Evolutionary conservation across 2,113 vertebrate genomes (phyloP).

Genomic region (Leuciscus idus): DNA sequence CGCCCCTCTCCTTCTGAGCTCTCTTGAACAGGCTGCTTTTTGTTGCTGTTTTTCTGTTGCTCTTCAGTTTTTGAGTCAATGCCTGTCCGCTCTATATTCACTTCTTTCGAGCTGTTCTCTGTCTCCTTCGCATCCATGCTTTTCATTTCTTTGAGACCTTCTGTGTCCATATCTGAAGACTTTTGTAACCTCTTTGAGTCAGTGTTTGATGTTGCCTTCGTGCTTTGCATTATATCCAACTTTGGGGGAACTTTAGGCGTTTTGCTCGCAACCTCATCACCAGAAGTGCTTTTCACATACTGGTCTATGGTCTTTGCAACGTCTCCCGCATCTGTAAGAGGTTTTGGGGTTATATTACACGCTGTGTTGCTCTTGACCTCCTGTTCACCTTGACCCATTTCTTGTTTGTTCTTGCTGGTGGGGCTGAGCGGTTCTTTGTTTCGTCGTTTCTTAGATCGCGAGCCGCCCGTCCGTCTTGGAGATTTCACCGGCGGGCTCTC

Average conservation of each 20-base stretch:
- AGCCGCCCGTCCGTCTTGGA: constrained; percentile 46
- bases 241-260: background rate
- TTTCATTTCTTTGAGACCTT: background rate
- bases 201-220: background rate
- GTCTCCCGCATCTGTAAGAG: background rate
- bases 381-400: constrained; percentile 13
- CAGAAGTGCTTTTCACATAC: background rate
- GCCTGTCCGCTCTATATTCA: constrained; percentile 10
- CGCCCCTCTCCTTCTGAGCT: background rate
- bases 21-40: background rate
- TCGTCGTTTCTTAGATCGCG: constrained; percentile 65
- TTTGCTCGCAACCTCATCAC: background rate
- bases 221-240: background rate
- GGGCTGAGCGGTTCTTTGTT: constrained; percentile 61
- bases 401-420: constrained; percentile 56
- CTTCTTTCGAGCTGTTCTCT: background rate
- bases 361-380: background rate
- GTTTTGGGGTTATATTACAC: background rate
- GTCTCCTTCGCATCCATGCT: background rate
- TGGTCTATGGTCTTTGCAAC: background rate
- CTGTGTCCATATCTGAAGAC: background rate
- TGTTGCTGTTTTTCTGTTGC: constrained; percentile 9
- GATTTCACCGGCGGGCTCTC: constrained; percentile 56
- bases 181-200: background rate
- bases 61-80: constrained; percentile 31